Evolutionary conservation across 2,797 vertebrate genomes (phyloP).

Genomic region (Microchirus variegatus): DNA sequence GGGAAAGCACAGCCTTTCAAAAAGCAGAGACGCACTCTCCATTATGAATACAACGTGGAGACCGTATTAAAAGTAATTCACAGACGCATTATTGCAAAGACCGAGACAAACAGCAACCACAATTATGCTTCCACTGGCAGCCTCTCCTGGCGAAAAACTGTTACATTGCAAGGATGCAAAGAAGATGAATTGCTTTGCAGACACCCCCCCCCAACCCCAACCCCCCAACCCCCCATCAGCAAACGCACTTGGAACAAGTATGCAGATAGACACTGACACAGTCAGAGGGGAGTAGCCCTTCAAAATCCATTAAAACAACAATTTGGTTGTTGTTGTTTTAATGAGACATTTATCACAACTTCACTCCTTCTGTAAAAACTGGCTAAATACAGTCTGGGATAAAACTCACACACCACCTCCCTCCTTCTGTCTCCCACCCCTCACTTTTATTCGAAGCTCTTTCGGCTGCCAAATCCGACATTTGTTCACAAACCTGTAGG

Average conservation of each 20-base stretch:
- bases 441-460: constrained; percentile 18
- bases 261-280: constrained; percentile 50
- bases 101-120: constrained; percentile 47
- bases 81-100: constrained; percentile 26
- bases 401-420: constrained; percentile 8
- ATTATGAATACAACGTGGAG: constrained; percentile 30
- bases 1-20: constrained; percentile 22
- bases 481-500: constrained; percentile 28
- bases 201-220: constrained; percentile 42
- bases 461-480: constrained; percentile 37
- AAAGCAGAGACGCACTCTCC: constrained; percentile 29
- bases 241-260: constrained; percentile 64
- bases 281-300: constrained; percentile 42
- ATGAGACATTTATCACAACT: constrained; percentile 56
- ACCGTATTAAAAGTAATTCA: constrained; percentile 50
- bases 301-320: constrained; percentile 17
- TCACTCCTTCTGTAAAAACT: constrained; percentile 44
- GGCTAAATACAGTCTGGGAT: constrained; percentile 11
- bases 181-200: constrained; percentile 65
- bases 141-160: constrained; percentile 58
- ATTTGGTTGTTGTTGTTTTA: not conserved
- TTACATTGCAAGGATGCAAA: constrained; percentile 36
- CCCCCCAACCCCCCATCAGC: constrained; percentile 46
- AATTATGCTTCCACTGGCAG: constrained; percentile 62
- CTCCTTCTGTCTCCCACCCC: not conserved